Percentiles rank a stretch among this genome's conserved stretches.
Evolutionary conservation across 2,888 invertebrate genomes (phyloP).

Genomic region (Aporophyla lueneburgensis): DNA sequence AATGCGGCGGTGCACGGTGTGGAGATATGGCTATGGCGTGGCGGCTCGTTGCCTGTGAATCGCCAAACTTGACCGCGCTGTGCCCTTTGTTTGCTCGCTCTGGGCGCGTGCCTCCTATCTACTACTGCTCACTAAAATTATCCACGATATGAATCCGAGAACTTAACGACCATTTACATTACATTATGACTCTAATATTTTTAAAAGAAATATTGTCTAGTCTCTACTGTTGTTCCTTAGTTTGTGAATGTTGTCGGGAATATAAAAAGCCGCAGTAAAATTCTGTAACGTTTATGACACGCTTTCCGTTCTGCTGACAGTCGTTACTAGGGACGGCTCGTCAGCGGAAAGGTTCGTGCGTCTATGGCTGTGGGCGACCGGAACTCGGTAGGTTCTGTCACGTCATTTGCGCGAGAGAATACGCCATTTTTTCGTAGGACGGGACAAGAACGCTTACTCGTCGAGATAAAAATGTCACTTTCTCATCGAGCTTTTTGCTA

Average conservation of each 20-base stretch:
- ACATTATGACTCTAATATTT: slow-evolving; percentile 36
- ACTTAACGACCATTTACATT: slow-evolving; percentile 41
- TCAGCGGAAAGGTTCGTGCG: slow-evolving; percentile 74
- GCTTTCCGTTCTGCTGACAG: slow-evolving; percentile 71
- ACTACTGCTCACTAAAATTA: slow-evolving; percentile 71
- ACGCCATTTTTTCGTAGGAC: slow-evolving; percentile 69
- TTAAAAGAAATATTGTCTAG: slow-evolving; percentile 29
- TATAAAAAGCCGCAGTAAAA: slow-evolving; percentile 56
- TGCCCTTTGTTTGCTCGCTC: slow-evolving; percentile 75
- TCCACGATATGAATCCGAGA: slow-evolving; percentile 42
- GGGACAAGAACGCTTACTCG: slow-evolving; percentile 70
- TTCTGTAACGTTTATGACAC: slow-evolving; percentile 65
- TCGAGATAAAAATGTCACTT: slow-evolving; percentile 74
- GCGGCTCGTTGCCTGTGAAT: slow-evolving; percentile 79
- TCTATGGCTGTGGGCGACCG: slow-evolving; percentile 75
- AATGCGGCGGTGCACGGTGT: slow-evolving; percentile 72
- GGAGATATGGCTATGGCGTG: slow-evolving; percentile 76
- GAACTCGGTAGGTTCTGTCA: slow-evolving; percentile 72
- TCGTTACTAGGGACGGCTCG: slow-evolving; percentile 69
- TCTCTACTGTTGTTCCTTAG: slow-evolving; percentile 32
- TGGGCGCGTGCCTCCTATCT: slow-evolving; percentile 69
- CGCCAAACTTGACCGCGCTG: slow-evolving; percentile 83
- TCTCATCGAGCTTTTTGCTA: slow-evolving; percentile 67
- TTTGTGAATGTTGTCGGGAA: slow-evolving; percentile 41
- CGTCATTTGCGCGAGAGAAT: slow-evolving; percentile 73